phyloP scores from a whole-genome alignment of 1,140 invertebrate genomes.

The Heliconius himera region DNA sequence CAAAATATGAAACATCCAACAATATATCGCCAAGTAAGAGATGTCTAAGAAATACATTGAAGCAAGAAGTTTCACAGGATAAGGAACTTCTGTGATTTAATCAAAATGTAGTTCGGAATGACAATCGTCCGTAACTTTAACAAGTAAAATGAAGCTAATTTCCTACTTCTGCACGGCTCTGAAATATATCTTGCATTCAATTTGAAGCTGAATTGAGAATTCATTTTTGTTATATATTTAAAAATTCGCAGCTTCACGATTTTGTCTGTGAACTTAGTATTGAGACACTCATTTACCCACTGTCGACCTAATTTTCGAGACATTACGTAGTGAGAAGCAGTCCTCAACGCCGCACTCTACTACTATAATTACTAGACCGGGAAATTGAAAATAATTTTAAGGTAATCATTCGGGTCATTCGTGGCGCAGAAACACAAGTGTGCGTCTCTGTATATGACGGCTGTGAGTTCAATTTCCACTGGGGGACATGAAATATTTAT shows the following conservation, averaged over 20 bases:
- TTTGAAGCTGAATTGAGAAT: not conserved
- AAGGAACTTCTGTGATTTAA: constrained; percentile 31
- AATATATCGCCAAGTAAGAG: not conserved
- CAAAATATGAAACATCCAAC: not conserved
- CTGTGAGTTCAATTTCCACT: no score
- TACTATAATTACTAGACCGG: no score
- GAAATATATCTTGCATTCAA: not conserved
- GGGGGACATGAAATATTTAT: no score
- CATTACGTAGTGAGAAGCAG: no score
- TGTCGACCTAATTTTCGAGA: no score
- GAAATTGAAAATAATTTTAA: no score
- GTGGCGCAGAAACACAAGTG: no score
- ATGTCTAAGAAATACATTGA: constrained; percentile 1
- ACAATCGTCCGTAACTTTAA: constrained; percentile 29
- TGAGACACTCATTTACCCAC: no score
- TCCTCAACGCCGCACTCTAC: no score
- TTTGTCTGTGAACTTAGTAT: not conserved
- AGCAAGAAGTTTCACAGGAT: not conserved
- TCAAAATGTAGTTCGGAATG: constrained; percentile 31
- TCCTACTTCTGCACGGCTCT: constrained; percentile 10
- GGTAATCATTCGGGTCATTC: no score
- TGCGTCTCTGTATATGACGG: no score
- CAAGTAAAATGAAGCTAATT: constrained; percentile 30
- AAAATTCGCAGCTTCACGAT: not conserved
- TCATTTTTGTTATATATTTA: not conserved